Base-by-base conservation (phyloP, 2,797 vertebrate species). In the Muscicapa striata region DNA sequence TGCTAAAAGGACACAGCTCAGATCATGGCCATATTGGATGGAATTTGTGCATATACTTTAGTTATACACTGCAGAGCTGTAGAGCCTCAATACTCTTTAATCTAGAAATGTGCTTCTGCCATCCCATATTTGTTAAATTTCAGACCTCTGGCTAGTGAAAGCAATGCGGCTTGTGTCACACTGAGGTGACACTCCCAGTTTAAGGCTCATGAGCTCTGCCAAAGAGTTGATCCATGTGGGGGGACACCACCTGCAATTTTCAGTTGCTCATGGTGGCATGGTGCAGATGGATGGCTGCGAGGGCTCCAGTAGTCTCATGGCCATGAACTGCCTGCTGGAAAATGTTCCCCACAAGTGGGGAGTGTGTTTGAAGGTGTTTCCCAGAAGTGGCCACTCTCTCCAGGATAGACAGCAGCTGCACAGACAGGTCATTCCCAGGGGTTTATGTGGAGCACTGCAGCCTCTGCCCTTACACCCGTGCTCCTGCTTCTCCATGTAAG, bases 371-470 rank as follows among this genome's bases (percentile, higher is more conserved):
- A 57, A 74, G n/a, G 15, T 54, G 15, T 67, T 55, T n/a, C 48
- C 32, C 43, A 51, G 9, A 57, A 57, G 24, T 29, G 29, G 13
- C 21, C 12, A 1, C 19, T 52, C 30, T 29, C 20, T 84, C 21
- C 41, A 26, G 11, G 29, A 12, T 1, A 29, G 30, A 24, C 64
- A 76, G 6, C 34, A 61, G 38, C 76, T 85, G 7, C 36, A 32
- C 7, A 0, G 4, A 10, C 9, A 19, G 49, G 43, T 40, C 27
- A 10, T 52, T 81, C 11, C 2, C 27, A 10, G 8, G 13, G 23
- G 3, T 46, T 48, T 29, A 34, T 20, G 3, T 7, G 45, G 43
- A 61, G 17, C 0, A 0, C 29, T 0, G 0, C 1, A 1, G 16
- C 22, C 48, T n/a, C 67, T 84, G 40, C 22, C 3, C 24, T 41